phyloP scores from a whole-genome alignment of 30 jellyfish, hydroid and myxozoan genomes.

The Phacellophora camtschatica region DNA sequence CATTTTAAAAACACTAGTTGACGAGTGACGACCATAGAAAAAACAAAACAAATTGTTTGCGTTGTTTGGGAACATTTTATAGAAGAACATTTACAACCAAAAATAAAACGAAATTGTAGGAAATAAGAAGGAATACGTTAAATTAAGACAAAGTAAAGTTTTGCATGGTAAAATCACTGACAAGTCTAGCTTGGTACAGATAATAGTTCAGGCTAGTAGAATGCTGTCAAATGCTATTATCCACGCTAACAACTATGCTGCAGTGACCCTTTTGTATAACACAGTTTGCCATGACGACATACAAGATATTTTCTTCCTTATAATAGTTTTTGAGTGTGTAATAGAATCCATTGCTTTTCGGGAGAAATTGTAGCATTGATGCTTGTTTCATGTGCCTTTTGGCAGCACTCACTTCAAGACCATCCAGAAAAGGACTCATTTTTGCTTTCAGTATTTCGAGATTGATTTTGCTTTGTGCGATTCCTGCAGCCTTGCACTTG shows the following conservation, averaged over 20 bases:
- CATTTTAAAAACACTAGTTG: no score
- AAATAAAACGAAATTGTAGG: no score
- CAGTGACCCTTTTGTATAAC: neutral
- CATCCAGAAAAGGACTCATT: slow-evolving; percentile 27
- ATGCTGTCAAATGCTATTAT: slow-evolving; percentile 2
- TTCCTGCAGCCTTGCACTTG: neutral
- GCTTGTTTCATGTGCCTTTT: slow-evolving; percentile 31
- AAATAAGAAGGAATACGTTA: no score
- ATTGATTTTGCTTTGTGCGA: neutral
- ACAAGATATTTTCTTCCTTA: neutral
- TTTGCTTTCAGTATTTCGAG: slow-evolving; percentile 16
- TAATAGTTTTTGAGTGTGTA: slow-evolving; percentile 61
- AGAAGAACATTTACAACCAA: no score
- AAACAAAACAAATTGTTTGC: no score
- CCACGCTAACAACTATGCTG: slow-evolving; percentile 8
- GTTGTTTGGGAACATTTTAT: no score
- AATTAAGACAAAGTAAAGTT: no score
- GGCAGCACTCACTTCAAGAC: slow-evolving; percentile 46
- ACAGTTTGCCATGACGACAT: slow-evolving; percentile 41
- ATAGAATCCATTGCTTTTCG: slow-evolving; percentile 55
- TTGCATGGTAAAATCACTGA: no score
- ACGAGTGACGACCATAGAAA: no score
- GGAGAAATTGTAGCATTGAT: slow-evolving; percentile 34
- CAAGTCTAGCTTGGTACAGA: no score
- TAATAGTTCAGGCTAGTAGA: no score